Conservation (phyloP, 1,140 invertebrate species). For the Pemphigus obesinymphae region DNA sequence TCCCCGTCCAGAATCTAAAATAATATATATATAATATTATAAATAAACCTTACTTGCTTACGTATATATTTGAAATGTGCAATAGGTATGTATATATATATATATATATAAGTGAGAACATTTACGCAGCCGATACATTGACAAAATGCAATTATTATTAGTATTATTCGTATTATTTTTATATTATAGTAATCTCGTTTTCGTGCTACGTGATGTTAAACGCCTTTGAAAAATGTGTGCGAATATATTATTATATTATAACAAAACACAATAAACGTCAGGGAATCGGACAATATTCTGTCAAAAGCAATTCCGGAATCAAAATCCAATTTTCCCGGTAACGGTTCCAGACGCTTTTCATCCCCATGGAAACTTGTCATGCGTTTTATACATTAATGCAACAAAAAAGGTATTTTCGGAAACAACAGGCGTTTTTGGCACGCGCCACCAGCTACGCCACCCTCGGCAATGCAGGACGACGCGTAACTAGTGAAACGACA, state of each 20-base stretch:
- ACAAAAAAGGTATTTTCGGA: constrained; percentile 33
- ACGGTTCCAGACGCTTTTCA: constrained; percentile 17
- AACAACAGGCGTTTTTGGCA: constrained; percentile 35
- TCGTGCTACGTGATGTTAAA: background rate
- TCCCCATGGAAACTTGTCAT: constrained; percentile 15
- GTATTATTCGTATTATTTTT: background rate
- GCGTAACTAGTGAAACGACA: constrained; percentile 21
- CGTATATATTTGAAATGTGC: no score
- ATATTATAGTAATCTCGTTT: background rate
- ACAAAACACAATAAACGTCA: constrained; percentile 2
- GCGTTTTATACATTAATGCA: constrained; percentile 14
- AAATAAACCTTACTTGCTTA: no score
- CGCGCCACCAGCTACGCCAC: constrained; percentile 27
- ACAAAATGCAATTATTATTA: no score
- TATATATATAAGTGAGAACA: no score
- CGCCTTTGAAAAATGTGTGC: background rate
- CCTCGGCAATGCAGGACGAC: constrained; percentile 9
- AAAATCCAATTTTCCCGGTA: constrained; percentile 30
- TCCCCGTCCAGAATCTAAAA: no score
- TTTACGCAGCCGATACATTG: no score
- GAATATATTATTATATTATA: background rate
- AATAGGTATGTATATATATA: no score
- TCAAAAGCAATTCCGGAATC: constrained; percentile 30
- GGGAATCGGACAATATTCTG: background rate
- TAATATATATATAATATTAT: no score